These are phyloP conservation scores for Siderastrea siderea DNA, from an alignment of 92 coral and sea anemone genomes.

Conservation along the genomic window DNA sequence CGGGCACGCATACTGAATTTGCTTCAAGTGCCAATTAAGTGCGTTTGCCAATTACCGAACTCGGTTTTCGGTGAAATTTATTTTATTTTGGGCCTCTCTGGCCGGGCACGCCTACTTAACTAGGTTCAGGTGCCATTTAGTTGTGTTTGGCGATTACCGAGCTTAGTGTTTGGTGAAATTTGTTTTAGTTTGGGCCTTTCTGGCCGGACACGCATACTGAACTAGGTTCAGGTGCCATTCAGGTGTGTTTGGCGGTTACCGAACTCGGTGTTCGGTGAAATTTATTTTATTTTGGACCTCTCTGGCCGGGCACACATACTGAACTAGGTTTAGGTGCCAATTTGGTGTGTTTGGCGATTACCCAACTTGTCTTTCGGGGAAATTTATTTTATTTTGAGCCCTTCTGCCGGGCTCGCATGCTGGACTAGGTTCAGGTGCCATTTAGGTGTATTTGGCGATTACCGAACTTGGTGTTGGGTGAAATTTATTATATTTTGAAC, in stretches of 20 bases:
- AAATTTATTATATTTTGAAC: neutral
- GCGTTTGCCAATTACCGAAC: neutral
- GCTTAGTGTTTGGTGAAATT: neutral
- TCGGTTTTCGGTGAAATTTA: slow-evolving; percentile 12
- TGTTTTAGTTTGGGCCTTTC: neutral
- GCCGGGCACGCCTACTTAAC: slow-evolving; percentile 6
- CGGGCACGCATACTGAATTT: slow-evolving; percentile 17
- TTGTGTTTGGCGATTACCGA: no score
- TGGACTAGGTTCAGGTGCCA: slow-evolving; percentile 1
- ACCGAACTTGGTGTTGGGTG: slow-evolving; percentile 13
- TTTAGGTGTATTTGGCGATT: slow-evolving; percentile 3
- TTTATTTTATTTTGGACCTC: no score
- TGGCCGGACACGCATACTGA: slow-evolving; percentile 20
- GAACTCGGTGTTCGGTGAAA: no score
- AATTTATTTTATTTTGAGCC: neutral
- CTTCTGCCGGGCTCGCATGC: slow-evolving; percentile 9
- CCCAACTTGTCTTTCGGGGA: neutral
- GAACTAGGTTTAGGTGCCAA: no score
- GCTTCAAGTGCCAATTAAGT: neutral
- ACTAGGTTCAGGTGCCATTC: neutral
- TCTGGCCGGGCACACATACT: no score
- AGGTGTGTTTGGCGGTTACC: neutral
- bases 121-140: slow-evolving; percentile 17
- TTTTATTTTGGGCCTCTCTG: neutral
- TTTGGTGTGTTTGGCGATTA: no score